Evolutionary conservation across 2,888 invertebrate genomes (phyloP).

Genomic region (Heterodera filipjevi): DNA sequence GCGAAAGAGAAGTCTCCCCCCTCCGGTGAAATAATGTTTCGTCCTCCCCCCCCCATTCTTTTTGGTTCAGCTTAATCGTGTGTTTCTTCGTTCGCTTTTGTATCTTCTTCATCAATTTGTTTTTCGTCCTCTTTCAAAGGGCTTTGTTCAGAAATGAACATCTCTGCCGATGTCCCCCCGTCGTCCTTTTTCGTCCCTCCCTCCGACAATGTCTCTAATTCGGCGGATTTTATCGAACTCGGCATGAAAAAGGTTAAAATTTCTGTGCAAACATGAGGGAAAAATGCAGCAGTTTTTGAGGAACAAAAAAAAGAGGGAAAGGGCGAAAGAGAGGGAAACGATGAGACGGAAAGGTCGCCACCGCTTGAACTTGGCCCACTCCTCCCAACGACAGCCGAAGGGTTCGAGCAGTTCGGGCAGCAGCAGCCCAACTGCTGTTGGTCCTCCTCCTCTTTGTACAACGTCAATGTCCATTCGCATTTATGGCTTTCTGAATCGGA

Average conservation of each 20-base stretch:
- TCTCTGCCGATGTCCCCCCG: not conserved
- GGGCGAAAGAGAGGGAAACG: not conserved
- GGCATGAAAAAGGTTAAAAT: not conserved
- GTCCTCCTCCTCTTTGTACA: not conserved
- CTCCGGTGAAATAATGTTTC: too few relatives aligned
- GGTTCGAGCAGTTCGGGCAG: not conserved
- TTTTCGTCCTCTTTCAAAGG: not conserved
- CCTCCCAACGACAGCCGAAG: not conserved
- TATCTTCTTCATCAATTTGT: not conserved
- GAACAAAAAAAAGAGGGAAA: not conserved
- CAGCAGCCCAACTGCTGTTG: not conserved
- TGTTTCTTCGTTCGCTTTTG: not conserved
- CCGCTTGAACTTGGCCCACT: not conserved
- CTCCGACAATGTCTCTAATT: not conserved
- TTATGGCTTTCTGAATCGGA: not conserved
- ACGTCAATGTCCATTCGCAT: not conserved
- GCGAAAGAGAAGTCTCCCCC: too few relatives aligned
- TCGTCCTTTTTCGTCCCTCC: not conserved
- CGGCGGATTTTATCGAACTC: not conserved
- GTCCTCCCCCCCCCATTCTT: too few relatives aligned
- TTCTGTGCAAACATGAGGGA: not conserved
- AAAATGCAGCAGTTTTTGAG: not conserved
- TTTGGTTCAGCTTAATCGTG: too few relatives aligned
- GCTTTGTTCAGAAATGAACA: conserved; percentile 2
- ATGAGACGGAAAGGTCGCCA: not conserved